Conservation (phyloP, 2,888 invertebrate genomes). For the Amorpha juglandis region DNA sequence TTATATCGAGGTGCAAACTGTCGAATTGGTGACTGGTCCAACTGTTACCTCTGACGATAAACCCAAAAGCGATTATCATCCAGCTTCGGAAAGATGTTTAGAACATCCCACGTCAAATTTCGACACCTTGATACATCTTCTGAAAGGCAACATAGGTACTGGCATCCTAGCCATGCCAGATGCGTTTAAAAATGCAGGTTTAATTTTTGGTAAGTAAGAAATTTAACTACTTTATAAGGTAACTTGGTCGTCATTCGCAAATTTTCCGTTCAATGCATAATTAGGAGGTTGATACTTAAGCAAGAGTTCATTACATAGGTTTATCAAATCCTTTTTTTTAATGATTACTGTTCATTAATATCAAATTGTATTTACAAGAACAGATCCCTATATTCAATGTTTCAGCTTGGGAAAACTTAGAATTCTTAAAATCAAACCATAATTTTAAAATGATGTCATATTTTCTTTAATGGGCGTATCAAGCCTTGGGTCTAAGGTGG, state of each 20-base stretch:
- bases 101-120: constrained; percentile 92
- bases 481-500: background rate
- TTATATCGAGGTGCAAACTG: constrained; percentile 63
- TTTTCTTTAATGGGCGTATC: background rate
- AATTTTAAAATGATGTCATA: too few relatives aligned
- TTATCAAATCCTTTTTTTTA: too few relatives aligned
- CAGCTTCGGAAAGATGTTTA: constrained; percentile 87
- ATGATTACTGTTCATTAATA: too few relatives aligned
- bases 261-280: background rate
- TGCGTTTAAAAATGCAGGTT: constrained; percentile 95
- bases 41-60: constrained; percentile 58
- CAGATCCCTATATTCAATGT: background rate
- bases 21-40: constrained; percentile 63
- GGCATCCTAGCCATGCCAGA: constrained; percentile 99
- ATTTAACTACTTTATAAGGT: background rate
- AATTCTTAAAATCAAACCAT: background rate
- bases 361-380: too few relatives aligned
- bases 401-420: constrained; percentile 19
- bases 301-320: too few relatives aligned
- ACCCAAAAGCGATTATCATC: constrained; percentile 76
- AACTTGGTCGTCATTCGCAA: background rate
- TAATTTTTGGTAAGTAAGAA: constrained; percentile 87
- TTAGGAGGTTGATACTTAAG: too few relatives aligned
- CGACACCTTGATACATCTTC: constrained; percentile 89
- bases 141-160: constrained; percentile 93